Evolutionary conservation across 2,797 vertebrate species (phyloP).

Genomic region (Pipistrellus nathusii): DNA sequence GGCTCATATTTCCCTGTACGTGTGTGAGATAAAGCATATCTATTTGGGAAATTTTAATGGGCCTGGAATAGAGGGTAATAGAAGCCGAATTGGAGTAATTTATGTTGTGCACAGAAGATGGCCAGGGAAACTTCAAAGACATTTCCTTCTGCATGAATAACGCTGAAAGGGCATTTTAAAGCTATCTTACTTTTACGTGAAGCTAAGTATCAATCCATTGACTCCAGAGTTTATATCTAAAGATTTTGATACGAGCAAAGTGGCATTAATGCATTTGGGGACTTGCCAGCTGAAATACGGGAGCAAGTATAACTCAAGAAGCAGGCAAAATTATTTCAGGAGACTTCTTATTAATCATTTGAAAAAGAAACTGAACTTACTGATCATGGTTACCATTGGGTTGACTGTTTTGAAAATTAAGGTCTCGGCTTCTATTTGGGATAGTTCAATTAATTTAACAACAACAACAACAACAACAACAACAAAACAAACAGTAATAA

Average conservation of each 20-base stretch:
- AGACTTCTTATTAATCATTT: not conserved
- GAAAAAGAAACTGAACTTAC: not conserved
- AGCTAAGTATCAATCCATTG: not conserved
- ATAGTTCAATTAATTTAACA: not conserved
- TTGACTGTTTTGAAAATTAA: not conserved
- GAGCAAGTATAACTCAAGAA: not conserved
- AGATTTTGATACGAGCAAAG: conserved; percentile 21
- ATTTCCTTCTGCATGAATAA: conserved; percentile 42
- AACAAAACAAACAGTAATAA: not conserved
- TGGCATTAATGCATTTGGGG: not conserved
- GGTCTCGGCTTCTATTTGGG: not conserved
- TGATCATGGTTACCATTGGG: not conserved
- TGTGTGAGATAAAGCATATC: conserved; percentile 83
- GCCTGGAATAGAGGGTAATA: conserved; percentile 83
- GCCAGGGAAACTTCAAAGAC: conserved; percentile 80
- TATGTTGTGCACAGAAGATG: conserved; percentile 74
- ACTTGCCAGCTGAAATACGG: not conserved
- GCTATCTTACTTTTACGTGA: conserved; percentile 46
- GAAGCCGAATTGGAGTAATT: conserved; percentile 85
- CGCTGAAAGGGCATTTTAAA: conserved; percentile 67
- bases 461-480: no score
- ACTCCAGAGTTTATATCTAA: conserved; percentile 35
- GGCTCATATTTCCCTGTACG: conserved; percentile 70
- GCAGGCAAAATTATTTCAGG: not conserved
- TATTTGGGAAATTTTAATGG: conserved; percentile 86